Evolutionary conservation across 2,113 vertebrate species (phyloP), one percentile per base, ranked within the genome.

Genomic region (Bothrops jararaca): DNA sequence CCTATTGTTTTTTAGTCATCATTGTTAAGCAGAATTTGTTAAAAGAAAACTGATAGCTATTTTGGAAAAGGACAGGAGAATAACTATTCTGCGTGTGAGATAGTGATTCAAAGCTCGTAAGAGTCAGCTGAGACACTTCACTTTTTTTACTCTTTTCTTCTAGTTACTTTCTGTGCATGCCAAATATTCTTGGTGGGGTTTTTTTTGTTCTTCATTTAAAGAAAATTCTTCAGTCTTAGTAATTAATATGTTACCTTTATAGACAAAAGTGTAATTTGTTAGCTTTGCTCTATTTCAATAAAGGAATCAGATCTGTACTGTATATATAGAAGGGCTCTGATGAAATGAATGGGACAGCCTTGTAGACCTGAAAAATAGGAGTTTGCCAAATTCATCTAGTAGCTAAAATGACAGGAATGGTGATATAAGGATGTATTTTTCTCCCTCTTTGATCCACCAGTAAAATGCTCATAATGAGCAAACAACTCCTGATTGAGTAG

Each of bases 1-100:
- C 92, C 94, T 95, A 96, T 95, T 94, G 96, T 95, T 95, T 95
- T 95, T 96, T 93, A 95, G 92, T 96, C 29, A 95, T 95, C n/a
- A 26, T 90, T 50, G 22, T 85, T 92, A 58, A 22, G 23, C 92
- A 96, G 7, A 4, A 95, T 95, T 94, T 95, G 93, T 95, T 93
- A 96, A 96, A 95, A 95, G 92, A 95, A 94, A 96, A 96, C 95
- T 6, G 93, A 96, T 96, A 94, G 95, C 89, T 95, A 20, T 52
- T 18, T n/a, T 52, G 18, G 34, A 18, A 50, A 39, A 92, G 3
- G 15, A 42, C 85, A 91, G 10, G n/a, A 53, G 42, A 87, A 15
- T 64, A 24, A 13, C 6, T 57, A 26, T 57, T 48, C 53, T 86
- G 80, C 3, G 0, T 91, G 12, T 56, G 34, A 91, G 85, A 39